Base-by-base conservation (phyloP, 2,888 invertebrate genomes). In the Synergus laeviventris region DNA sequence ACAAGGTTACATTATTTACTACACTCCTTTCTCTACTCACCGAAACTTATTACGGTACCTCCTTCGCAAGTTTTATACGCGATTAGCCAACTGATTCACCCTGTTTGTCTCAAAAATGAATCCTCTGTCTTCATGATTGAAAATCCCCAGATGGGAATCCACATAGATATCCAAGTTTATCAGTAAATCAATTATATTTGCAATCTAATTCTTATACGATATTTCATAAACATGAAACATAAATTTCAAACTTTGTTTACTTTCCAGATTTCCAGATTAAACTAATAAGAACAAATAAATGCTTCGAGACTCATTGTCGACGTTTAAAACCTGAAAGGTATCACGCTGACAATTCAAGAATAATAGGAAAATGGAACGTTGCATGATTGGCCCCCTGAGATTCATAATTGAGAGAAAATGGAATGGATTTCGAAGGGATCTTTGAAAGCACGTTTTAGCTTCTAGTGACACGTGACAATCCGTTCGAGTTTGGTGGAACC, bases 1-100 rank as follows among this genome's bases (percentile, higher is more conserved):
- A 82, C 88, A 87, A 87, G 87, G 83, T 85, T 88, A 86, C 86
- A 85, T 89, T 89, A 88, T 88, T 86, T 85, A 86, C 86, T 83
- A 85, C 86, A 84, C 21, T 64, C 38, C 39, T 42, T 39, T 64
- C 39, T 64, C 39, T 83, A 77, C 85, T 83, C 76, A 81, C 80
- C 81, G 77, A 76, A 84, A 84, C 84, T 85, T 84, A 85, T 85
- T 83, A 84, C 78, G 81, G 81, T 74, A 78, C 77, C 79, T 76
- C 64, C 79, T 74, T 70, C 59, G 56, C 70, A 75, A 79, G 66
- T 77, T 59, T 59, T 9, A 59, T 59, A 59, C 59, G 5, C 59
- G 59, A 59, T 59, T 59, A 59, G 11, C 14, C 14, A 59, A 59
- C 12, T 59, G 18, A 56, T 56, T 56, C 11, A 18, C 18, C 21